phyloP scores from a whole-genome alignment of 2,113 vertebrate genomes.

The Heloderma charlesbogerti region DNA sequence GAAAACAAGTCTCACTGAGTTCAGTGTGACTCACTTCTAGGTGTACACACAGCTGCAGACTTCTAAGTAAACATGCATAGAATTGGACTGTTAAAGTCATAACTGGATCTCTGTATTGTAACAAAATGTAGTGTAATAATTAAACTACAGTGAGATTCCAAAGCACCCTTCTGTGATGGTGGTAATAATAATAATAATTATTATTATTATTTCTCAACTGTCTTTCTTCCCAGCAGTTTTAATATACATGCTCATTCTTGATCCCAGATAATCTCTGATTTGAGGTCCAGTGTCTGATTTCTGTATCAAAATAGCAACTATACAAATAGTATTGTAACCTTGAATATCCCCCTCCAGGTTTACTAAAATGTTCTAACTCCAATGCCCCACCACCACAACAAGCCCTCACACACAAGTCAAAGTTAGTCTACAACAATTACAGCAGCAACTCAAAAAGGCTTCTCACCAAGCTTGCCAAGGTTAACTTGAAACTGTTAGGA shows the following conservation, averaged over 20 bases:
- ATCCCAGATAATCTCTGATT: constrained; percentile 42
- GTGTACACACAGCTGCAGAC: neutral
- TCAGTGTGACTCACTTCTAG: neutral
- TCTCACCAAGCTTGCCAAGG: neutral
- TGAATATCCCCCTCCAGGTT: neutral
- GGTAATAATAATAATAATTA: neutral
- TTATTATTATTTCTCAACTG: neutral
- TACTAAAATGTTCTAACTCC: neutral
- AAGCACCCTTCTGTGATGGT: neutral
- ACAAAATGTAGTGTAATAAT: neutral
- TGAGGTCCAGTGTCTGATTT: constrained; percentile 18
- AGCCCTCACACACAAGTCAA: neutral
- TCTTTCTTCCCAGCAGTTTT: constrained; percentile 34
- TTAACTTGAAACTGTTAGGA: constrained; percentile 16
- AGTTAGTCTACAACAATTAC: neutral
- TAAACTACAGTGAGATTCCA: neutral
- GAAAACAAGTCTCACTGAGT: neutral
- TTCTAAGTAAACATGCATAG: neutral
- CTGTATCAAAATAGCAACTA: neutral
- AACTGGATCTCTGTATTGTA: neutral
- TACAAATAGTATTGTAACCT: neutral
- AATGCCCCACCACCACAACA: no score
- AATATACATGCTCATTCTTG: constrained; percentile 11
- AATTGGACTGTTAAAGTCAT: neutral
- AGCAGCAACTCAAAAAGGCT: neutral